phyloP scores from a whole-genome alignment of 1,140 invertebrate species.

The Dryas iulia region DNA sequence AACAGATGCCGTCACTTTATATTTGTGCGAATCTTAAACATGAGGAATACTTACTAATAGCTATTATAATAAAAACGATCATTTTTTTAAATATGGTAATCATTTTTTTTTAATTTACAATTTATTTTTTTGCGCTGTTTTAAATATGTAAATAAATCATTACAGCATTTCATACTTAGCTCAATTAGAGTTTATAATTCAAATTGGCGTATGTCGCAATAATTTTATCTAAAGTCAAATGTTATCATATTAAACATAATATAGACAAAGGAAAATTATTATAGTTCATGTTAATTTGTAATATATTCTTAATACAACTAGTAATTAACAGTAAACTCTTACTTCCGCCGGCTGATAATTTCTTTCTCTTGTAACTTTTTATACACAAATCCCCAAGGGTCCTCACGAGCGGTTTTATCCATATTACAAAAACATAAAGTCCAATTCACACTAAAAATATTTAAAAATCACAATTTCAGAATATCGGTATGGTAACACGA shows the following conservation, averaged over 20 bases:
- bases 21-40: not conserved
- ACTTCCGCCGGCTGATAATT: slow-evolving; percentile 63
- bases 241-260: not conserved
- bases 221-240: not conserved
- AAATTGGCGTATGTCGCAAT: not conserved
- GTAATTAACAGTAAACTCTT: slow-evolving; percentile 28
- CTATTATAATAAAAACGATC: no score
- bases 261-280: not conserved
- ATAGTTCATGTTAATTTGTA: not conserved
- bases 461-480: not conserved
- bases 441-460: not conserved
- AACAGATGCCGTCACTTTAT: slow-evolving; percentile 10
- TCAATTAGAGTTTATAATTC: not conserved
- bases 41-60: not conserved
- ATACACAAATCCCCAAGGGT: slow-evolving; percentile 66
- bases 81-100: no score
- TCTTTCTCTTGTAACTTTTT: slow-evolving; percentile 64
- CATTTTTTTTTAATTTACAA: no score
- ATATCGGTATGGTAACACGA: not conserved
- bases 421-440: slow-evolving; percentile 27
- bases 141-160: no score
- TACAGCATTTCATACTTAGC: no score
- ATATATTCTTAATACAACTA: not conserved
- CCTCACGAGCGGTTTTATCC: slow-evolving; percentile 42
- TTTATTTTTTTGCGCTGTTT: no score